These are phyloP conservation scores for Actinopyga echinites DNA, from an alignment of 53 echinoderm and acorn worm genomes.

Conservation along the genomic window DNA sequence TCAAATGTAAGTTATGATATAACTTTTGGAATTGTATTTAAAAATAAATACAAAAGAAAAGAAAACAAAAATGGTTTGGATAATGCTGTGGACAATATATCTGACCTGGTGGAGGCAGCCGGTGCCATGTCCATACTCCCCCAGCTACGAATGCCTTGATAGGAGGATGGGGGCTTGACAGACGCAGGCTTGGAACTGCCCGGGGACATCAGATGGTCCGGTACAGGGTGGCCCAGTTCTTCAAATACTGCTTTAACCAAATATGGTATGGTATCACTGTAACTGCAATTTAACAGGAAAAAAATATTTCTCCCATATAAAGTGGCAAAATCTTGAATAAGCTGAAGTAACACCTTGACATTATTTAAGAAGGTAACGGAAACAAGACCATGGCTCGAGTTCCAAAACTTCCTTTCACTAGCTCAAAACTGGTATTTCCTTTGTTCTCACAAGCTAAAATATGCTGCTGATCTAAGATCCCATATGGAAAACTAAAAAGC, in stretches of 20 bases:
- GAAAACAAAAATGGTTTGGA: not conserved
- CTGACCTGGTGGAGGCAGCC: conserved; percentile 56
- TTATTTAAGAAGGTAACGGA: too few species aligned
- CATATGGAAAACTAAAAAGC: too few species aligned
- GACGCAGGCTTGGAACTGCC: conserved; percentile 42
- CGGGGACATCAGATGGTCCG: conserved; percentile 66
- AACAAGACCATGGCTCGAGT: too few species aligned
- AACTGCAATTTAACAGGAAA: conserved; percentile 44
- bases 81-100: too few species aligned
- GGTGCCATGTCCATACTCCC: conserved; percentile 44
- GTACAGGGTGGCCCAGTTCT: conserved; percentile 77
- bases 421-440: too few species aligned
- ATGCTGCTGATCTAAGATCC: too few species aligned
- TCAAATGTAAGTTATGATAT: too few species aligned
- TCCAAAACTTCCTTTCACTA: too few species aligned
- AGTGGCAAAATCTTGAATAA: too few species aligned
- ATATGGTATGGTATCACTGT: conserved; percentile 74
- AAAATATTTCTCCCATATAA: not conserved
- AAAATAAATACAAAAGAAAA: not conserved
- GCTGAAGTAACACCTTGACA: too few species aligned
- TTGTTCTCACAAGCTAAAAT: too few species aligned
- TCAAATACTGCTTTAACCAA: conserved; percentile 72
- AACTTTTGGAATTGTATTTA: not conserved
- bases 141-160: conserved; percentile 46
- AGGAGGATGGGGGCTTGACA: conserved; percentile 40